These are phyloP conservation scores for Tetragonisca angustula DNA, from an alignment of 2,888 invertebrate species.

Conservation along the genomic window DNA sequence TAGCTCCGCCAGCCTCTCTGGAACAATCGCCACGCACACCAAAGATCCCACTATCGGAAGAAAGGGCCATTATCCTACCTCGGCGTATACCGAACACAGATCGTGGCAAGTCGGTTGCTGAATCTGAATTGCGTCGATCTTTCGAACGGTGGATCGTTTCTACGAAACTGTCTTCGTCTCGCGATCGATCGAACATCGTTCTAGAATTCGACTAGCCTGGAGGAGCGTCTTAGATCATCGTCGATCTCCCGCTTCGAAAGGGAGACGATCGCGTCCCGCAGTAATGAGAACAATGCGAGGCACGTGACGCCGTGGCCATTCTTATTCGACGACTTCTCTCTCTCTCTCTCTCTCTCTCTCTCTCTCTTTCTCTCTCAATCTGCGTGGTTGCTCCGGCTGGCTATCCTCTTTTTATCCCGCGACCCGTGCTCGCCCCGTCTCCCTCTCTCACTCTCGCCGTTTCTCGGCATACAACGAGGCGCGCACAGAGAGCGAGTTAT, in stretches of 20 bases:
- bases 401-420: constrained; percentile 21
- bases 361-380: constrained; percentile 45
- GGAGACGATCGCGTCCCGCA: constrained; percentile 58
- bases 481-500: constrained; percentile 66
- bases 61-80: not conserved
- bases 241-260: constrained; percentile 67
- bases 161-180: not conserved
- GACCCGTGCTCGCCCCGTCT: constrained; percentile 2
- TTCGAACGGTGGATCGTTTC: constrained; percentile 3
- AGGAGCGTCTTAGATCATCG: constrained; percentile 61
- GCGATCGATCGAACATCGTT: constrained; percentile 55
- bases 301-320: constrained; percentile 81
- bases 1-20: not conserved
- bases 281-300: constrained; percentile 83
- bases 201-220: constrained; percentile 56
- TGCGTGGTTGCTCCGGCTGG: not conserved
- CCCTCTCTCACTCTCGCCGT: not conserved
- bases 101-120: not conserved
- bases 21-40: not conserved
- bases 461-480: constrained; percentile 52
- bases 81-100: not conserved
- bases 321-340: constrained; percentile 71
- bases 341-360: constrained; percentile 62
- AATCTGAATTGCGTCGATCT: not conserved
- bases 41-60: not conserved